Conservation (phyloP, 2,888 invertebrate species). For the Metalampra italica region DNA sequence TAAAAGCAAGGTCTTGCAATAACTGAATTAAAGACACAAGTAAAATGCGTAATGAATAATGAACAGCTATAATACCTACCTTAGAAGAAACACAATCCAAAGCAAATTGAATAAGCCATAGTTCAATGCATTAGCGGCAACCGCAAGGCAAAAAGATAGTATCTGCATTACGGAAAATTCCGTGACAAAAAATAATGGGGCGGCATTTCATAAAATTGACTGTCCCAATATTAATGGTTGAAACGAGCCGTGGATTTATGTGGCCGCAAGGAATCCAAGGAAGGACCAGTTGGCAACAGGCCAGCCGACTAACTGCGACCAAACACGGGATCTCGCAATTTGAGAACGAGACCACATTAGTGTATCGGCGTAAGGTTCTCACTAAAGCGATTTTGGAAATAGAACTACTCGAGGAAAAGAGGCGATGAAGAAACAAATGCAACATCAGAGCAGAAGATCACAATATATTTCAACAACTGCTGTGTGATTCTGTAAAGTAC, state of each 20-base stretch:
- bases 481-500: no score
- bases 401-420: not conserved
- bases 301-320: slow-evolving; percentile 48
- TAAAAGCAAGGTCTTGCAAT: no score
- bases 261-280: slow-evolving; percentile 34
- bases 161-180: slow-evolving; percentile 21
- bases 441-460: no score
- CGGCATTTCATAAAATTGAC: slow-evolving; percentile 20
- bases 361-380: slow-evolving; percentile 5
- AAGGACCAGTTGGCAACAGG: slow-evolving; percentile 34
- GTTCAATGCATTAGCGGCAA: no score
- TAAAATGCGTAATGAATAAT: no score
- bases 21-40: no score
- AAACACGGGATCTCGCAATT: slow-evolving; percentile 47
- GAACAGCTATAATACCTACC: no score
- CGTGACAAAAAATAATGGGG: slow-evolving; percentile 13
- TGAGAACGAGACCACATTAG: slow-evolving; percentile 42
- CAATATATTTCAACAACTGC: no score
- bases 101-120: no score
- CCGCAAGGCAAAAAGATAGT: not conserved
- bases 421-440: no score
- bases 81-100: no score
- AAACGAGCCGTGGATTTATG: slow-evolving; percentile 43
- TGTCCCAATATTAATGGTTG: slow-evolving; percentile 31
- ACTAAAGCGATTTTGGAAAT: not conserved